Percentiles rank a stretch among this genome's conserved stretches.
These are phyloP conservation scores for Chelonus insularis DNA, from an alignment of 1,140 invertebrate genomes.

Conservation along the genomic window DNA sequence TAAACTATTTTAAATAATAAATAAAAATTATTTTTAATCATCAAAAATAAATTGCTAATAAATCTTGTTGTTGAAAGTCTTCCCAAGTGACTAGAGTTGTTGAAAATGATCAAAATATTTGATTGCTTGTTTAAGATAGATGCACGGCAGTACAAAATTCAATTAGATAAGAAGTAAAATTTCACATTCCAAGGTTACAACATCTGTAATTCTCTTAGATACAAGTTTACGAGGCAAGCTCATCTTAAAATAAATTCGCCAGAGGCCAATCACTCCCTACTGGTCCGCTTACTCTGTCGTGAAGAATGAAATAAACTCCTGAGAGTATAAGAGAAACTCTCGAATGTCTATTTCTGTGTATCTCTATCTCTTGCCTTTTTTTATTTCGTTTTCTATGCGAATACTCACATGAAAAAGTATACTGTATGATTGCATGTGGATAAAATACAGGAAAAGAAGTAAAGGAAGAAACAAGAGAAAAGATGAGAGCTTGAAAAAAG, in stretches of 20 bases:
- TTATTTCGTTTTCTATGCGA: background rate
- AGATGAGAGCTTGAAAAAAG: background rate
- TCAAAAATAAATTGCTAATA: too few relatives aligned
- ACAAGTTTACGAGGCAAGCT: background rate
- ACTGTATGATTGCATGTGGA: background rate
- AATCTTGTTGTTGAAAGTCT: too few relatives aligned
- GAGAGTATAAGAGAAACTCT: conserved; percentile 6
- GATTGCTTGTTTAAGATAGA: too few relatives aligned
- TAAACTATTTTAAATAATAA: too few relatives aligned
- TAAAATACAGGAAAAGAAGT: background rate
- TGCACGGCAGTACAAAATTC: too few relatives aligned
- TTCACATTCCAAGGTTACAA: too few relatives aligned
- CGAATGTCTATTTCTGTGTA: conserved; percentile 16
- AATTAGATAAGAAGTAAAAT: too few relatives aligned
- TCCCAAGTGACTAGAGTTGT: too few relatives aligned
- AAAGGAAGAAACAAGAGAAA: background rate
- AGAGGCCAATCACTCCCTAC: background rate
- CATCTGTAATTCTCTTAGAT: background rate
- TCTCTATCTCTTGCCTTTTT: background rate
- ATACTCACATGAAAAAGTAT: background rate
- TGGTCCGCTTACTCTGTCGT: background rate
- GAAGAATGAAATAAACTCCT: conserved; percentile 8
- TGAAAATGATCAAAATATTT: too few relatives aligned
- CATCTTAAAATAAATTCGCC: conserved; percentile 10
- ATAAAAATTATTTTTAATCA: too few relatives aligned